Percentiles rank a stretch among this genome's conserved stretches.
These are phyloP conservation scores for Xanthia togata DNA, from an alignment of 2,888 invertebrate species.

Conservation along the genomic window DNA sequence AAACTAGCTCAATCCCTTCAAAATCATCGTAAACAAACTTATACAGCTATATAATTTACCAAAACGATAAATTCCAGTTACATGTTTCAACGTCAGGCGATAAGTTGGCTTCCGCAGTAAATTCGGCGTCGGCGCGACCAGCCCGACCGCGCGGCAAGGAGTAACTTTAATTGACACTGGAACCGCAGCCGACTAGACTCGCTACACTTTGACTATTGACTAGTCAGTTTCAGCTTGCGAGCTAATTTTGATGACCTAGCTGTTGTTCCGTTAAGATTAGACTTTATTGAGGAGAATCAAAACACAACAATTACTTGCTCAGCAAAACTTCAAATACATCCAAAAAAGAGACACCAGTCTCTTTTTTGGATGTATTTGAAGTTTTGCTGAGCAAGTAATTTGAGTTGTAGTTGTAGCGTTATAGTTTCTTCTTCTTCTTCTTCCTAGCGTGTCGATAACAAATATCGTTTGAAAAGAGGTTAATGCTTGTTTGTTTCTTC, in stretches of 20 bases:
- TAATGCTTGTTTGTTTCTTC: background rate
- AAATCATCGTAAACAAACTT: background rate
- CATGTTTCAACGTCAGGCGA: slow-evolving; percentile 42
- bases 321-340: too few relatives aligned
- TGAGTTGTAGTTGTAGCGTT: background rate
- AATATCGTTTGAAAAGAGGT: background rate
- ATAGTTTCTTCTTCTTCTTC: background rate
- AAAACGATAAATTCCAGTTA: slow-evolving; percentile 44
- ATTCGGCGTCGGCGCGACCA: slow-evolving; percentile 35
- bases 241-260: slow-evolving; percentile 40
- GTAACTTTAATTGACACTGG: slow-evolving; percentile 64
- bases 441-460: background rate
- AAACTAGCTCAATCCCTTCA: background rate
- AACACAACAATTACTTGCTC: too few relatives aligned
- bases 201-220: slow-evolving; percentile 44
- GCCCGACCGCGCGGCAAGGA: slow-evolving; percentile 35
- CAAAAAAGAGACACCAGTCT: too few relatives aligned
- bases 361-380: background rate
- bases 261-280: slow-evolving; percentile 45
- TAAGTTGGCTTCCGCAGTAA: slow-evolving; percentile 47
- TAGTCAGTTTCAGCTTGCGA: slow-evolving; percentile 41
- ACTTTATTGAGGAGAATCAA: slow-evolving; percentile 22
- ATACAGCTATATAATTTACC: slow-evolving; percentile 14
- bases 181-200: slow-evolving; percentile 51
- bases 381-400: background rate